Conservation (phyloP, 2,888 invertebrate species). For the Oscheius sp. region DNA sequence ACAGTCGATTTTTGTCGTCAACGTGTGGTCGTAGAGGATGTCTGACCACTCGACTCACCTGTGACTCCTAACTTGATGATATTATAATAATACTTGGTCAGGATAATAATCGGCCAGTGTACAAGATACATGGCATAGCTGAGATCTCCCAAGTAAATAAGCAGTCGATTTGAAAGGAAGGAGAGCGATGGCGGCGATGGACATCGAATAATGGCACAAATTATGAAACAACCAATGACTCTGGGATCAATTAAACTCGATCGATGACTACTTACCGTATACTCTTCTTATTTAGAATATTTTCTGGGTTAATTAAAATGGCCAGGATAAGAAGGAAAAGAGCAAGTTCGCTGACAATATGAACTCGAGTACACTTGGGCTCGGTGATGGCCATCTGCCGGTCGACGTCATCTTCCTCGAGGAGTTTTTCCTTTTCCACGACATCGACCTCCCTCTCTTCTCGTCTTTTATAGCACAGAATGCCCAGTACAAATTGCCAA, state of each 20-base stretch:
- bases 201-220: neutral
- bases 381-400: neutral
- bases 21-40: neutral
- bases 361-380: neutral
- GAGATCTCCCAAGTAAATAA: slow-evolving; percentile 24
- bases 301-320: neutral
- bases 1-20: neutral
- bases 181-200: neutral
- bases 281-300: neutral
- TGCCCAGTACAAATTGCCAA: slow-evolving; percentile 9
- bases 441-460: neutral
- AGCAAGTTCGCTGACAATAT: neutral
- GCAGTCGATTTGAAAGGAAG: neutral
- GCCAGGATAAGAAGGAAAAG: neutral
- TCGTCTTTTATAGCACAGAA: neutral
- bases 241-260: neutral
- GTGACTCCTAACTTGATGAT: neutral
- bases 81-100: slow-evolving; percentile 16
- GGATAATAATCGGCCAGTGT: slow-evolving; percentile 28
- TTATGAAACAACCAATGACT: neutral
- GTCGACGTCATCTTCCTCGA: neutral
- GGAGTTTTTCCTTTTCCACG: slow-evolving; percentile 11
- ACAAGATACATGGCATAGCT: slow-evolving; percentile 19
- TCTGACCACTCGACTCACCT: neutral
- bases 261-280: neutral